Evolutionary conservation across 2,113 vertebrate species (phyloP).

Genomic region (Turnix velox): DNA sequence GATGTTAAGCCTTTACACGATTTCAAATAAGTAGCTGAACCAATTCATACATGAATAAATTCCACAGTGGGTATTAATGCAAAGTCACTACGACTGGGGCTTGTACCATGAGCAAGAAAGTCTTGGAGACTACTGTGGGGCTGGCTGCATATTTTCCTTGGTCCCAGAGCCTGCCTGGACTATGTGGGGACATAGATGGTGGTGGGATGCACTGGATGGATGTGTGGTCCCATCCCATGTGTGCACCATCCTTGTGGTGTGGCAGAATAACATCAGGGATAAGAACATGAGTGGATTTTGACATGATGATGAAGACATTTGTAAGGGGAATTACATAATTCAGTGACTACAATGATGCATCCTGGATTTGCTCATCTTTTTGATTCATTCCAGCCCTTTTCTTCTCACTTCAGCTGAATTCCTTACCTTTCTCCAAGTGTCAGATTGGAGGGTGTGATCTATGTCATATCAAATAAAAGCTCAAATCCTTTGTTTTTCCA

Average conservation of each 20-base stretch:
- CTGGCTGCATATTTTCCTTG: background rate
- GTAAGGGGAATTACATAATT: background rate
- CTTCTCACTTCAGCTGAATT: background rate
- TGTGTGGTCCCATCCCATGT: background rate
- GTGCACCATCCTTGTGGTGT: background rate
- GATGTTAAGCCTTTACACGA: background rate
- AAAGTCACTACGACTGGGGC: background rate
- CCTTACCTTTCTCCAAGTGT: background rate
- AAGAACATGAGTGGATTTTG: background rate
- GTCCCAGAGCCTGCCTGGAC: background rate
- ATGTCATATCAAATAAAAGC: background rate
- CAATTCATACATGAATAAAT: background rate
- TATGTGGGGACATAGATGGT: fast-evolving
- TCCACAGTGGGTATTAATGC: background rate
- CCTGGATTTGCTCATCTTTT: background rate
- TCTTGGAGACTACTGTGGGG: background rate
- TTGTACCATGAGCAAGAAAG: background rate
- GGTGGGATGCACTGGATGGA: fast-evolving
- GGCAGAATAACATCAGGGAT: background rate
- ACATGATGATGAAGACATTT: background rate
- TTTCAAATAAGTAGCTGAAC: background rate
- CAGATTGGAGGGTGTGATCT: background rate
- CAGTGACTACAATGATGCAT: background rate
- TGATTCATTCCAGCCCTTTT: background rate
- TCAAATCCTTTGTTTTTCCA: background rate